Evolutionary conservation across 2,888 invertebrate species (phyloP).

Genomic region (Phragmatobia fuliginosa): DNA sequence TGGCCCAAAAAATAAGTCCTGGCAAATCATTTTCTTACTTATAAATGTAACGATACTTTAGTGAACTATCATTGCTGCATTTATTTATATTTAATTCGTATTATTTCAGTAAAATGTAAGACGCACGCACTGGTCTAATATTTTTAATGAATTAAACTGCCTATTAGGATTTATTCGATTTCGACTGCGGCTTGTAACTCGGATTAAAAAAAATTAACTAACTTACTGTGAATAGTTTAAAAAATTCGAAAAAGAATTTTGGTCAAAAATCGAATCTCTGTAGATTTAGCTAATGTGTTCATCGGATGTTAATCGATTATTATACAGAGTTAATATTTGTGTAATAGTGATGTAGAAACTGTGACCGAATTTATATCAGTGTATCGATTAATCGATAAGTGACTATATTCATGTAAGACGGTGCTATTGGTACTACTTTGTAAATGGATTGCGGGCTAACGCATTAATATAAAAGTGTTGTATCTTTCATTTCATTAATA

Average conservation of each 20-base stretch:
- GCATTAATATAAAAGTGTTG: constrained; percentile 30
- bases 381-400: constrained; percentile 51
- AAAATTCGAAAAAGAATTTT: background rate
- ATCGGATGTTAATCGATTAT: constrained; percentile 58
- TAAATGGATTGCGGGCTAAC: constrained; percentile 58
- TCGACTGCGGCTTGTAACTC: background rate
- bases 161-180: no score
- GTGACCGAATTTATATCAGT: constrained; percentile 78
- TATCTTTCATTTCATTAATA: constrained; percentile 34
- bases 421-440: constrained; percentile 71
- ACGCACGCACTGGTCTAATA: no score
- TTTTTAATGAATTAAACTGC: no score
- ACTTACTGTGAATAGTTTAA: background rate
- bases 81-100: no score
- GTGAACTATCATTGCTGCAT: no score
- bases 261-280: constrained; percentile 29
- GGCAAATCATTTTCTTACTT: background rate
- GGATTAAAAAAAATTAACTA: background rate
- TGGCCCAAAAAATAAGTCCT: background rate
- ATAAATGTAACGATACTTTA: background rate
- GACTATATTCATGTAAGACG: constrained; percentile 62
- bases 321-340: constrained; percentile 56
- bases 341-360: constrained; percentile 60
- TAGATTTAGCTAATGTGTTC: constrained; percentile 64
- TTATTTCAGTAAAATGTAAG: no score